Percentiles rank a stretch among this genome's conserved stretches.
Conservation (phyloP, 2,113 vertebrate species). For the Chaenogobius annularis region DNA sequence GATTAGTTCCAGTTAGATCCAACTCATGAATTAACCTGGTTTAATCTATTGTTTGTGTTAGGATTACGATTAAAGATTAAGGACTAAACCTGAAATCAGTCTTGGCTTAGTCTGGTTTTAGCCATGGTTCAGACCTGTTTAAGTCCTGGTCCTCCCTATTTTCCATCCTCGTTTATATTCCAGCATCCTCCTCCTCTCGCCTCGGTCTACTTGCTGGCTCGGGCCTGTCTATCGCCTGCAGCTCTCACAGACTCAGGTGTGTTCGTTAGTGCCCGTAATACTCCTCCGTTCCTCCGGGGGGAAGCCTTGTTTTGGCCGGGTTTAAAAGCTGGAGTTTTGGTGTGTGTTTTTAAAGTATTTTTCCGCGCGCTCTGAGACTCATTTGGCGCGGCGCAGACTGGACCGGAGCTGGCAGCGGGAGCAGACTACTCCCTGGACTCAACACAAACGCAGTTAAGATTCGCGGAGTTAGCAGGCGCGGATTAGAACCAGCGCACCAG, state of each 20-base stretch:
- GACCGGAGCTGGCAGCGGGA: background rate
- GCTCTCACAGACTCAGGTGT: background rate
- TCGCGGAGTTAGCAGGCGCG: background rate
- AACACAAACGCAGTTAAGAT: constrained; percentile 9
- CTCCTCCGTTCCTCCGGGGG: background rate
- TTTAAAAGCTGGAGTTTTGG: constrained; percentile 1
- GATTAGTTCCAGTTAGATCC: background rate
- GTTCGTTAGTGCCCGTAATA: constrained; percentile 5
- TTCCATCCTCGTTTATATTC: background rate
- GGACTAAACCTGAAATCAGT: background rate
- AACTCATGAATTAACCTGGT: background rate
- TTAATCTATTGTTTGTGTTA: background rate
- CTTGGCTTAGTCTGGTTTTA: background rate
- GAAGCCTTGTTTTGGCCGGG: constrained; percentile 6
- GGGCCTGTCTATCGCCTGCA: background rate
- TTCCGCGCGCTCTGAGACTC: background rate
- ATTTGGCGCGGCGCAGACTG: background rate
- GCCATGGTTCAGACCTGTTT: background rate
- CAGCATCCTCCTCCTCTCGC: background rate
- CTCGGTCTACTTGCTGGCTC: background rate
- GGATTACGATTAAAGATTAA: background rate
- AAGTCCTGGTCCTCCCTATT: background rate
- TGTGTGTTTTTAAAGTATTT: background rate
- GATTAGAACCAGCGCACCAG: background rate
- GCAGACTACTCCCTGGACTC: constrained; percentile 2